Evolutionary conservation across 2,888 invertebrate species (phyloP).

Genomic region (Scrobipalpa costella): DNA sequence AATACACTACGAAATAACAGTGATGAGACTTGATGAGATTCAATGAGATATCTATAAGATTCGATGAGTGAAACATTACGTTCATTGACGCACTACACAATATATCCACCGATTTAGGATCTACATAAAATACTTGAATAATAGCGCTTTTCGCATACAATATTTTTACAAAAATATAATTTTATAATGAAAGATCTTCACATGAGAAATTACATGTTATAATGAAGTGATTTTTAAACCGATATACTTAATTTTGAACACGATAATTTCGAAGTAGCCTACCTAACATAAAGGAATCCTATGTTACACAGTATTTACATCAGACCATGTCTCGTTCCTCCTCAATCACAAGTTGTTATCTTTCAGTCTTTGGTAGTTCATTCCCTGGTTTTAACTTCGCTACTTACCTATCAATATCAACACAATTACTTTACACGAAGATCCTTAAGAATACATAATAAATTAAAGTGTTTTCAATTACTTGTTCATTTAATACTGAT

Average conservation of each 20-base stretch:
- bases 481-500: slow-evolving; percentile 15
- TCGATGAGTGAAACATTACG: slow-evolving; percentile 10
- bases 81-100: neutral
- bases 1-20: slow-evolving; percentile 32
- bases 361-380: slow-evolving; percentile 68
- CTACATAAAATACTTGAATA: slow-evolving; percentile 22
- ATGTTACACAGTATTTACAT: slow-evolving; percentile 58
- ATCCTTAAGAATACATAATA: slow-evolving; percentile 3
- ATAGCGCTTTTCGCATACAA: slow-evolving; percentile 38
- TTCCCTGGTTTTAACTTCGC: slow-evolving; percentile 43
- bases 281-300: slow-evolving; percentile 42
- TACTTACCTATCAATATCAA: slow-evolving; percentile 12
- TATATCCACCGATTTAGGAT: slow-evolving; percentile 14
- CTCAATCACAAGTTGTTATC: slow-evolving; percentile 75
- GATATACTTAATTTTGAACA: slow-evolving; percentile 59
- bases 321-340: slow-evolving; percentile 58
- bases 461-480: neutral
- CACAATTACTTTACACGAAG: slow-evolving; percentile 2
- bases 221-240: slow-evolving; percentile 27
- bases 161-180: slow-evolving; percentile 78
- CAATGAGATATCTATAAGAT: slow-evolving; percentile 31
- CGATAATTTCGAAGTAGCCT: slow-evolving; percentile 48
- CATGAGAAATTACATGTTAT: slow-evolving; percentile 37
- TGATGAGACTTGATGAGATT: slow-evolving; percentile 37
- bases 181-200: slow-evolving; percentile 53